phyloP scores from a whole-genome alignment of 2,113 vertebrate species.

The Anguilla rostrata region DNA sequence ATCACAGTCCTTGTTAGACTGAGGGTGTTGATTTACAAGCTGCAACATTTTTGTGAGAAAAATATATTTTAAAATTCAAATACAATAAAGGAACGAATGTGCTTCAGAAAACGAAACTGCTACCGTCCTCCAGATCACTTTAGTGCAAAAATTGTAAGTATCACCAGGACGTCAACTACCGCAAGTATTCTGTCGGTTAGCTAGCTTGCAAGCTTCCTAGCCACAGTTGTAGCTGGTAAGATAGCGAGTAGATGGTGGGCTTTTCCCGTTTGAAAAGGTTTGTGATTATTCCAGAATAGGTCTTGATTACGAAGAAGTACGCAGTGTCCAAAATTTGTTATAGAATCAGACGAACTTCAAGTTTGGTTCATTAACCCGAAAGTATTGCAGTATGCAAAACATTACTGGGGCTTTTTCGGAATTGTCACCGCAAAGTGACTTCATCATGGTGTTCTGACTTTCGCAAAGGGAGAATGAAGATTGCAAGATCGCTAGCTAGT shows the following conservation, averaged over 20 bases:
- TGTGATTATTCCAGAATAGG: conserved; percentile 13
- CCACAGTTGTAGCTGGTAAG: not conserved
- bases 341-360: not conserved
- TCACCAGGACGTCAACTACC: conserved; percentile 12
- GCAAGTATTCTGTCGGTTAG: conserved; percentile 14
- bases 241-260: not conserved
- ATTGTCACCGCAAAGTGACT: conserved; percentile 19
- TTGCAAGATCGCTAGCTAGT: not conserved
- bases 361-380: not conserved
- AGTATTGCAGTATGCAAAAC: not conserved
- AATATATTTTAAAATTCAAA: conserved; percentile 19
- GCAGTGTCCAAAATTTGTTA: not conserved
- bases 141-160: conserved; percentile 54
- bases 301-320: conserved; percentile 6
- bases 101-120: conserved; percentile 46
- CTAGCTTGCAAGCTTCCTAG: conserved; percentile 21
- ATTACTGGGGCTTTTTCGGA: conserved; percentile 11
- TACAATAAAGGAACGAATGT: conserved; percentile 41
- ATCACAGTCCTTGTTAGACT: conserved; percentile 47
- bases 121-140: conserved; percentile 35
- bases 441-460: not conserved
- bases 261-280: conserved; percentile 26
- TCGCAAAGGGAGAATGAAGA: conserved; percentile 2
- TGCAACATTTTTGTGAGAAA: conserved; percentile 26
- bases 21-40: conserved; percentile 50